These are phyloP conservation scores for Toxostoma redivivum DNA, from an alignment of 2,113 vertebrate genomes.

Conservation along the genomic window DNA sequence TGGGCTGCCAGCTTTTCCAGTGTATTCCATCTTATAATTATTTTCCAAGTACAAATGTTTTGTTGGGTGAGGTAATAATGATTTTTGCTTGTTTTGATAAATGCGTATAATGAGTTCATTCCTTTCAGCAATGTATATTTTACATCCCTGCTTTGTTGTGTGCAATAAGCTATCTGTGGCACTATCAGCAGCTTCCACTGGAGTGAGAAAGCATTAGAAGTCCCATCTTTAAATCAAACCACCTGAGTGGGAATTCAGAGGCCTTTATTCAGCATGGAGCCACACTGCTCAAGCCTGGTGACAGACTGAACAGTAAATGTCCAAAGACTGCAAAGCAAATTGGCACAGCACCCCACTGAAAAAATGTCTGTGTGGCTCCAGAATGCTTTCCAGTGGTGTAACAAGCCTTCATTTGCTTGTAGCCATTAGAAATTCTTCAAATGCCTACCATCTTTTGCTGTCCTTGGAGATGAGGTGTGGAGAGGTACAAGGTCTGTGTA, in stretches of 20 bases:
- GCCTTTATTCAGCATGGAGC: background rate
- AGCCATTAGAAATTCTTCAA: background rate
- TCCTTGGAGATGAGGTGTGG: background rate
- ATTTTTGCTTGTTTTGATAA: background rate
- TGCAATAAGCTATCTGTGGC: background rate
- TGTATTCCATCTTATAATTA: background rate
- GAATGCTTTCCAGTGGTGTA: background rate
- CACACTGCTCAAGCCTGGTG: background rate
- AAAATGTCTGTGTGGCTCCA: background rate
- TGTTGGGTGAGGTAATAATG: background rate
- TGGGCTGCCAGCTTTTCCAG: too few relatives aligned
- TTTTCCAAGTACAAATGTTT: background rate
- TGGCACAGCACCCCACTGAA: background rate
- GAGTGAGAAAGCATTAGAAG: background rate
- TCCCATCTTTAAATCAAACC: background rate
- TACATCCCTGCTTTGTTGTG: background rate
- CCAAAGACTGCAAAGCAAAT: background rate
- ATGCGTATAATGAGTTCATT: background rate
- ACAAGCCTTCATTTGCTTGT: background rate
- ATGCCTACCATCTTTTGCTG: background rate
- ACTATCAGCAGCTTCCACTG: background rate
- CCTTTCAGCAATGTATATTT: background rate
- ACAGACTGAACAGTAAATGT: background rate
- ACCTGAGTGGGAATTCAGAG: background rate
- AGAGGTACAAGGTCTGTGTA: background rate